A percentile compares a stretch with the other conserved stretches of the same genome.
Conservation (phyloP, 2,888 invertebrate genomes). For the Cryptus viduatorius region DNA sequence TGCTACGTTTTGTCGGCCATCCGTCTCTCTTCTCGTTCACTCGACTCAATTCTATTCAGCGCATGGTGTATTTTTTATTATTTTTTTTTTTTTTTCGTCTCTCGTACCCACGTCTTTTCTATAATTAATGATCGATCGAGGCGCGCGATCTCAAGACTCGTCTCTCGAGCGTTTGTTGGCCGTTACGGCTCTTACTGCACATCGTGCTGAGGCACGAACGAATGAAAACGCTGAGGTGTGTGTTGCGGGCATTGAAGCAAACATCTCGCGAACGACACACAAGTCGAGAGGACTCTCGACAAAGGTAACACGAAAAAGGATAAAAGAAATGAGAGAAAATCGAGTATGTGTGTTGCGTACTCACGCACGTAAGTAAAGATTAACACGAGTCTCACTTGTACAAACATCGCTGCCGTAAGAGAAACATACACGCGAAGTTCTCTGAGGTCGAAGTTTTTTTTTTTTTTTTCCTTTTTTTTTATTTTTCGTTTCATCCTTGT, state of each 20-base stretch:
- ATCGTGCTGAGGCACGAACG: constrained; percentile 17
- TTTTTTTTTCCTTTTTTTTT: not conserved
- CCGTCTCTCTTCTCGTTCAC: not conserved
- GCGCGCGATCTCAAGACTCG: not conserved
- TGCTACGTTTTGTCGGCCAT: constrained; percentile 19
- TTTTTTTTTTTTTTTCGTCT: not conserved
- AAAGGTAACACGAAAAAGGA: constrained; percentile 16
- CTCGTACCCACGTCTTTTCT: not conserved
- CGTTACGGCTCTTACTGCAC: constrained; percentile 12
- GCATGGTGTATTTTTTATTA: not conserved
- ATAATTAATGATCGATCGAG: constrained; percentile 33
- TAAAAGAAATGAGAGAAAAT: constrained; percentile 30
- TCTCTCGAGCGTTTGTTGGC: not conserved
- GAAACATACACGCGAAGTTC: constrained; percentile 20
- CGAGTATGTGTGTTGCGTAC: constrained; percentile 18
- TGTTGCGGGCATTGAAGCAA: constrained; percentile 14
- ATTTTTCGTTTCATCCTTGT: constrained; percentile 14
- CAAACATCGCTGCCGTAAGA: constrained; percentile 45
- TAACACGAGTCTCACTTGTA: constrained; percentile 44
- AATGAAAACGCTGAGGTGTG: constrained; percentile 31
- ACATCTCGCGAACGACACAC: constrained; percentile 12
- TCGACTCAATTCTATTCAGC: constrained; percentile 1
- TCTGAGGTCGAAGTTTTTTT: constrained; percentile 27
- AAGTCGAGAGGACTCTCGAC: not conserved
- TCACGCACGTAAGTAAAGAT: constrained; percentile 34